These are phyloP conservation scores for Pardosa pseudoannulata DNA, from an alignment of 2,888 invertebrate genomes.

Conservation along the genomic window DNA sequence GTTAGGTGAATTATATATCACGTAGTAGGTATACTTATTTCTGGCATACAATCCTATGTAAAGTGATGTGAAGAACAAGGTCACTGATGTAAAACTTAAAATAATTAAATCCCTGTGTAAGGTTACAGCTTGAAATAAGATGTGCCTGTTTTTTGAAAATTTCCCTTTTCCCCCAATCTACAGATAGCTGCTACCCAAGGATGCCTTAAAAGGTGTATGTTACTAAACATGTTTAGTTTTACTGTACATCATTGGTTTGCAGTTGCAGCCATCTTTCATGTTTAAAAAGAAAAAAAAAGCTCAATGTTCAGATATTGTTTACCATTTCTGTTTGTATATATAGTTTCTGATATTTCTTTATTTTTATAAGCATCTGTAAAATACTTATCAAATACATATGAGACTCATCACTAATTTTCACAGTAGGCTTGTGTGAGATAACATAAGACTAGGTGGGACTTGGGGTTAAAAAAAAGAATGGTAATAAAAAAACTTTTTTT, in stretches of 20 bases:
- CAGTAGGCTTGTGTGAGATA: no score
- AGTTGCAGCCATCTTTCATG: conserved; percentile 3
- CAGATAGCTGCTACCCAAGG: neutral
- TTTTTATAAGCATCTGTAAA: conserved; percentile 28
- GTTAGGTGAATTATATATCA: no score
- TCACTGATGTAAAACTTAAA: no score
- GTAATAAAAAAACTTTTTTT: no score
- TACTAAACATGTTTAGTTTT: conserved; percentile 20
- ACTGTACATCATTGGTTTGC: conserved; percentile 8
- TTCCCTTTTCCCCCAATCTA: neutral
- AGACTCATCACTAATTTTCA: conserved; percentile 23
- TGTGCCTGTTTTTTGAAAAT: conserved; percentile 9
- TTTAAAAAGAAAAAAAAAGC: conserved; percentile 15
- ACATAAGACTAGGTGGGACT: no score
- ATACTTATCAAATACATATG: neutral
- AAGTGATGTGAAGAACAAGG: no score
- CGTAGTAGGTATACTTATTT: no score
- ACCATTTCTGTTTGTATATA: conserved; percentile 29
- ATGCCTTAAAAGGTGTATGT: conserved; percentile 24
- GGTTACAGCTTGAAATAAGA: neutral
- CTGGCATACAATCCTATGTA: no score
- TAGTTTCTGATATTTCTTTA: conserved; percentile 25
- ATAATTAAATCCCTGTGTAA: neutral
- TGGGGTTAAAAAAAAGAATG: no score
- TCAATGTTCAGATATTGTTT: conserved; percentile 24